Evolutionary conservation across 2,113 vertebrate genomes (phyloP).

Genomic region (Cyanistes caeruleus): DNA sequence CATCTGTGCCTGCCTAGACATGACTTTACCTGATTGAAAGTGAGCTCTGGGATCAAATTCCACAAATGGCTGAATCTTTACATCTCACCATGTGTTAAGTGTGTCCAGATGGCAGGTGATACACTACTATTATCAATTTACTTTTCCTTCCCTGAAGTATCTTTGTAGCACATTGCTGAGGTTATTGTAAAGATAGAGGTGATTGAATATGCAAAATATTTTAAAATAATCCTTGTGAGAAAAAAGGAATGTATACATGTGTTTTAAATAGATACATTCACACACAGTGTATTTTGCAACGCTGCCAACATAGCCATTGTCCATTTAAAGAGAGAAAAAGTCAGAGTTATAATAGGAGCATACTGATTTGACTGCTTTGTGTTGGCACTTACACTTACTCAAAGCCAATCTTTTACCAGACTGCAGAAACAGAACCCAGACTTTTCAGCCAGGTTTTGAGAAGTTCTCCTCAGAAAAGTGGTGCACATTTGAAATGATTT

Average conservation of each 20-base stretch:
- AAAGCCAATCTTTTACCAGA: background rate
- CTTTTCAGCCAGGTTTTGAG: background rate
- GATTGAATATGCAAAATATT: conserved; percentile 35
- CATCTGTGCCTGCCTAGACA: conserved; percentile 59
- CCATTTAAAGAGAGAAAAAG: background rate
- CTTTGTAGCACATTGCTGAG: conserved; percentile 1
- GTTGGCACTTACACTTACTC: background rate
- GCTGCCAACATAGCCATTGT: background rate
- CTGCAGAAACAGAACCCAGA: background rate
- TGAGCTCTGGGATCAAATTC: conserved; percentile 49
- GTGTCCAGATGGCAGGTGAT: conserved; percentile 60
- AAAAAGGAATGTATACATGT: background rate
- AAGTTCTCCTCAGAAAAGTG: background rate
- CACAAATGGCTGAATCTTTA: conserved; percentile 50
- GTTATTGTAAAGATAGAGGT: background rate
- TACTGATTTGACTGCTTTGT: background rate
- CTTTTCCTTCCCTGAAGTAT: conserved; percentile 30
- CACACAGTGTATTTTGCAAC: background rate
- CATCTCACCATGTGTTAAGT: conserved; percentile 52
- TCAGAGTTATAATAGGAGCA: background rate
- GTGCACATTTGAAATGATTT: background rate
- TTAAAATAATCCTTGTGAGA: background rate
- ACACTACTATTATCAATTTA: conserved; percentile 19
- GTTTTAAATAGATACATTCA: background rate
- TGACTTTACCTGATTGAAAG: conserved; percentile 54